Evolutionary conservation across 2,797 vertebrate species (phyloP), one percentile per base, ranked within the genome.

Genomic region (Molothrus ater): DNA sequence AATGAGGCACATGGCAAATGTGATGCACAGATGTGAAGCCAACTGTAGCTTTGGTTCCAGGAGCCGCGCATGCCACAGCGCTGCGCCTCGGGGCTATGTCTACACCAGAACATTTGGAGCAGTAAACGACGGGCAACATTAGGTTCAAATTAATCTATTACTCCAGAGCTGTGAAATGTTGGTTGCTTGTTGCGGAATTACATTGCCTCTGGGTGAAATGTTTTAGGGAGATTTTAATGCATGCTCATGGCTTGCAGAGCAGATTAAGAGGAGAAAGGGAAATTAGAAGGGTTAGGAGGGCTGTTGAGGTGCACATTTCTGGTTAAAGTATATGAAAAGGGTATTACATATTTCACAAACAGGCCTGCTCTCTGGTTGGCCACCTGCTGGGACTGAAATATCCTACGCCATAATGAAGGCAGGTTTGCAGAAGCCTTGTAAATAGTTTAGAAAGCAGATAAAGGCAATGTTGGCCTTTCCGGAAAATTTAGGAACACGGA

Each of bases 381-480:
- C 98, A 98, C 99, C 98, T 97, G 98, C 98, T 98, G 99, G 96
- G 98, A 92, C 97, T 95, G 97, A 98, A 99, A 98, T 99, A 98
- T 98, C 98, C 98, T 98, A 98, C 75, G 95, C 98, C 95, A 94
- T 99, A 98, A 98, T 98, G 98, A 98, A 98, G 96, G 98, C 98
- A 98, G 98, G 98, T 97, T 98, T 98, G 98, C 98, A 98, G 97
- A 98, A 98, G 96, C 97, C 98, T 98, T 98, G 98, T 98, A 99
- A 99, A 99, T 98, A 98, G 98, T 98, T 98, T 97, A 97, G 97
- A 98, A 96, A 94, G 97, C 97, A 97, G 97, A 99, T 98, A 98
- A 98, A 97, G 98, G 97, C 75, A 36, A 85, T 7, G 70, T 96
- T 95, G 96, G 94, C 97, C 84, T 96, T 96, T 97, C 96, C 47